Evolutionary conservation across 2,113 vertebrate species (phyloP).

Genomic region (Seriola rivoliana): DNA sequence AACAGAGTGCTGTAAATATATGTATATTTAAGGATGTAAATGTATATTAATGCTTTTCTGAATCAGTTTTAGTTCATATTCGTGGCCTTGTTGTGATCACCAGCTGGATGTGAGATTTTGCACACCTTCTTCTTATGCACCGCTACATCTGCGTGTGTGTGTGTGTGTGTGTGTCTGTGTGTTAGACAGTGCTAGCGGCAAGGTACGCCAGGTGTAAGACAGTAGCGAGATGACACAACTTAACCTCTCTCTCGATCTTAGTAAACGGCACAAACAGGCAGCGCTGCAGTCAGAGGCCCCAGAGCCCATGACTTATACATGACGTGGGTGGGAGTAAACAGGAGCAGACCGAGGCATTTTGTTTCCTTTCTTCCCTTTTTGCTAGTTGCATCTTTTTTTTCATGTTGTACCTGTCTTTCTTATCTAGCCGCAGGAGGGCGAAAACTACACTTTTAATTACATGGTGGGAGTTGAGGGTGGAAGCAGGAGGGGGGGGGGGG

Average conservation of each 20-base stretch:
- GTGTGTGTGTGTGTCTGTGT: slow-evolving; percentile 8
- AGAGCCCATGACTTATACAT: slow-evolving; percentile 78
- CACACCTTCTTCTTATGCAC: slow-evolving; percentile 53
- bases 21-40: neutral
- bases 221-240: slow-evolving; percentile 74
- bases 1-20: neutral
- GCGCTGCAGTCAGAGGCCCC: slow-evolving; percentile 61
- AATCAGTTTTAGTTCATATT: slow-evolving; percentile 11
- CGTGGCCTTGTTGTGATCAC: neutral
- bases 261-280: slow-evolving; percentile 73
- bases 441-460: slow-evolving; percentile 83
- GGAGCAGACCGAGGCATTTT: slow-evolving; percentile 68
- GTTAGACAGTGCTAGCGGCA: slow-evolving; percentile 54
- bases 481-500: slow-evolving; percentile 6
- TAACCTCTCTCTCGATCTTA: slow-evolving; percentile 73
- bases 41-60: neutral
- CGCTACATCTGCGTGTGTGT: slow-evolving; percentile 15
- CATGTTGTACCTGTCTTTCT: slow-evolving; percentile 80
- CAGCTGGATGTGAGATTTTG: slow-evolving; percentile 1
- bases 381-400: slow-evolving; percentile 33
- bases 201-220: slow-evolving; percentile 75
- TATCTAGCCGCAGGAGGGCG: slow-evolving; percentile 70
- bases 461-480: slow-evolving; percentile 67
- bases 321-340: slow-evolving; percentile 80
- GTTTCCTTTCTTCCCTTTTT: slow-evolving; percentile 40